Conservation (phyloP, 2,888 invertebrate species). For the Anthophora plumipes region DNA sequence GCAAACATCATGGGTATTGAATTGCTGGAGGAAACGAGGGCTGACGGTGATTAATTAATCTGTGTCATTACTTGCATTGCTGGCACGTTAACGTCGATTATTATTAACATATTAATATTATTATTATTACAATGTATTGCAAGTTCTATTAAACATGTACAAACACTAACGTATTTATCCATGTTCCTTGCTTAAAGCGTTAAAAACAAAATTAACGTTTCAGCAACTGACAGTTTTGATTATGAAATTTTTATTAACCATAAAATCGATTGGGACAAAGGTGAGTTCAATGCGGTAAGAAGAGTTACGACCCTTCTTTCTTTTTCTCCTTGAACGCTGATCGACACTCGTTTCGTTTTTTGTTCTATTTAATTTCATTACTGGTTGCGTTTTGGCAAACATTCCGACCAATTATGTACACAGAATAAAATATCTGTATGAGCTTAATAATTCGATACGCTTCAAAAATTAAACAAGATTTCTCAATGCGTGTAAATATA, state of each 20-base stretch:
- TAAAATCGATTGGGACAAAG: not conserved
- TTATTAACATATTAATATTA: conserved; percentile 55
- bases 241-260: conserved; percentile 9
- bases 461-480: conserved; percentile 3
- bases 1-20: conserved; percentile 77
- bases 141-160: conserved; percentile 61
- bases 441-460: not conserved
- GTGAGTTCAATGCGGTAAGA: not conserved
- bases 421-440: not conserved
- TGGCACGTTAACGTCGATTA: conserved; percentile 57
- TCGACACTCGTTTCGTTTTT: not conserved
- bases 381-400: not conserved
- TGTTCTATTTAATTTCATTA: not conserved
- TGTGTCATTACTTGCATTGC: conserved; percentile 56
- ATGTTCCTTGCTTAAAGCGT: conserved; percentile 31
- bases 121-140: conserved; percentile 53
- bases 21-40: conserved; percentile 69
- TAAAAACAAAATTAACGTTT: conserved; percentile 19
- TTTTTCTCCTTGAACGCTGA: not conserved
- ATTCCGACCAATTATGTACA: conserved; percentile 1
- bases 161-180: conserved; percentile 48
- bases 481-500: not conserved
- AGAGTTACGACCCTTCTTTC: not conserved
- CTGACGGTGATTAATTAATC: conserved; percentile 60
- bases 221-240: conserved; percentile 9